Conservation (phyloP, 2,888 invertebrate species). For the Thecocarcelia acutangulata region DNA sequence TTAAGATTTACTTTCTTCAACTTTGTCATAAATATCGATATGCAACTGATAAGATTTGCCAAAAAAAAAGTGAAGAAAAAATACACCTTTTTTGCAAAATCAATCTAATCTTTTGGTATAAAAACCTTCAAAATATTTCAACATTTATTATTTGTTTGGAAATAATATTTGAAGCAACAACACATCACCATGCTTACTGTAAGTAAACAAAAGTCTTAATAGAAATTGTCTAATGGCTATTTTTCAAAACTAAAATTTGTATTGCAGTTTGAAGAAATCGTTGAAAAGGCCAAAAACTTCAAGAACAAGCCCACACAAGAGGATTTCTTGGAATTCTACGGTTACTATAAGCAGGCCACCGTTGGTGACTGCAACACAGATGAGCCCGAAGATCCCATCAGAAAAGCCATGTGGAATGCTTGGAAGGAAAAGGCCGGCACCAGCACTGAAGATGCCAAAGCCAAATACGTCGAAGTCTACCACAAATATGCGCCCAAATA, state of each 20-base stretch:
- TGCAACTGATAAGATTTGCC: conserved; percentile 59
- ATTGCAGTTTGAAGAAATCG: conserved; percentile 87
- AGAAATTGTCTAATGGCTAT: neutral
- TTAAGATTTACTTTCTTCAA: neutral
- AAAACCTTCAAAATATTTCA: conserved; percentile 50
- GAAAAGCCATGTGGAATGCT: conserved; percentile 95
- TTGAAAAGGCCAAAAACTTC: conserved; percentile 88
- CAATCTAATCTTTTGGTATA: conserved; percentile 39
- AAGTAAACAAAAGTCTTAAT: conserved; percentile 69
- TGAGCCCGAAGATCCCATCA: conserved; percentile 93
- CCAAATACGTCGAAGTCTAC: conserved; percentile 89
- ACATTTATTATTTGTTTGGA: conserved; percentile 35
- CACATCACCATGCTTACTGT: conserved; percentile 75
- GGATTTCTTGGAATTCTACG: conserved; percentile 91
- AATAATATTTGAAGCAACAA: conserved; percentile 51
- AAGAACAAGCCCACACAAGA: conserved; percentile 88
- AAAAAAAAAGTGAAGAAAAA: no score
- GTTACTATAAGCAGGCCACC: conserved; percentile 91
- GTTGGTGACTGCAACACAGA: conserved; percentile 91
- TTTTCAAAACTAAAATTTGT: neutral
- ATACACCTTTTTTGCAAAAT: conserved; percentile 1
- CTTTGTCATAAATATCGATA: conserved; percentile 13
- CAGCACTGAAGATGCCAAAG: conserved; percentile 89
- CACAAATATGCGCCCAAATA: conserved; percentile 83
- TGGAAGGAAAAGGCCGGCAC: conserved; percentile 93